Conservation (phyloP, 2,888 invertebrate species). For the Parthenolecanium corni region DNA sequence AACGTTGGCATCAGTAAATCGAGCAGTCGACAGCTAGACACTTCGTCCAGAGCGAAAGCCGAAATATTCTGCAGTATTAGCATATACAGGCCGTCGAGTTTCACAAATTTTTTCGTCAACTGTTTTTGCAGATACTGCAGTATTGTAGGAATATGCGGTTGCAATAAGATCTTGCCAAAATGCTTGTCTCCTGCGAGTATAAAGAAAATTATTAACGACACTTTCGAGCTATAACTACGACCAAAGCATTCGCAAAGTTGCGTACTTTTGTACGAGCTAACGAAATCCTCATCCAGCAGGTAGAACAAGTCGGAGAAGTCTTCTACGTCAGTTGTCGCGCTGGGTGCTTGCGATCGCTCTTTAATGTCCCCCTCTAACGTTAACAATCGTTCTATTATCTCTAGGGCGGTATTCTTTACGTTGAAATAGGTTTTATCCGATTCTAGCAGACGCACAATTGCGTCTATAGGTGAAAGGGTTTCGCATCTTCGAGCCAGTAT, state of each 20-base stretch:
- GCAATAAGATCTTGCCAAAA: constrained; percentile 49
- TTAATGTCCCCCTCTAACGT: constrained; percentile 51
- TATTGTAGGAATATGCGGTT: constrained; percentile 59
- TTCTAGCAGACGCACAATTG: constrained; percentile 57
- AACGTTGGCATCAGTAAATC: constrained; percentile 59
- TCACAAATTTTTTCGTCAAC: constrained; percentile 47
- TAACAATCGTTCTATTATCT: constrained; percentile 62
- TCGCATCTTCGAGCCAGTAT: constrained; percentile 51
- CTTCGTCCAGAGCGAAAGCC: constrained; percentile 48
- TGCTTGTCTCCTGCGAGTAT: constrained; percentile 31
- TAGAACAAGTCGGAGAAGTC: neutral
- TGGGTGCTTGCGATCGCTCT: constrained; percentile 31
- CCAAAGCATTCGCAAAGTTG: neutral
- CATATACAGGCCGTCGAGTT: constrained; percentile 56
- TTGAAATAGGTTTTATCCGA: constrained; percentile 53
- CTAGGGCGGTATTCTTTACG: constrained; percentile 57
- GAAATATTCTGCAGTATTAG: constrained; percentile 64
- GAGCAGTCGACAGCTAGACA: constrained; percentile 57
- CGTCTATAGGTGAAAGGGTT: constrained; percentile 45
- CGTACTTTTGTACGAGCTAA: neutral
- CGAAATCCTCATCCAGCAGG: neutral
- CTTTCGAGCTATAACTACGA: neutral
- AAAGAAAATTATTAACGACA: neutral
- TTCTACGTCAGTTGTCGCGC: neutral
- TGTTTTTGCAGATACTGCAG: constrained; percentile 56